Conservation (phyloP, 2,888 invertebrate genomes). For the Melinaea marsaeus region DNA sequence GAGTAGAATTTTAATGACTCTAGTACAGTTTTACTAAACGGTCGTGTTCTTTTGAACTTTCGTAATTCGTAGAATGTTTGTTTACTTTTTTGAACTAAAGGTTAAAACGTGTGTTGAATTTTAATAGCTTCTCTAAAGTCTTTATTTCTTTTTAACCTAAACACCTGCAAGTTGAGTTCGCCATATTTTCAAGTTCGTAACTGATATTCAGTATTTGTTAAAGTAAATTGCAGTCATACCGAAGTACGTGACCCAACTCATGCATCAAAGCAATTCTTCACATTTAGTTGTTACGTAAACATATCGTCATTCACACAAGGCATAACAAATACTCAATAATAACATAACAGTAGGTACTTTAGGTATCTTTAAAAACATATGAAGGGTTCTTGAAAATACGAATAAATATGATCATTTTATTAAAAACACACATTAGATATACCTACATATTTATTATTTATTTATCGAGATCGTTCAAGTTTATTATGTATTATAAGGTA, state of each 20-base stretch:
- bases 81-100: neutral
- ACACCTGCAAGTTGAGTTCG: conserved; percentile 7
- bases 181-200: conserved; percentile 20
- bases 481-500: neutral
- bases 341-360: too few relatives aligned
- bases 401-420: too few relatives aligned
- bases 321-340: conserved; percentile 8
- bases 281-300: conserved; percentile 26
- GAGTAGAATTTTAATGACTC: conserved; percentile 19
- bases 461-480: neutral
- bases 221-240: neutral
- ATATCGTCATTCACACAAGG: neutral
- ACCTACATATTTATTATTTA: too few relatives aligned
- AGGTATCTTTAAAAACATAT: too few relatives aligned
- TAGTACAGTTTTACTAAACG: conserved; percentile 14
- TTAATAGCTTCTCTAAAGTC: neutral
- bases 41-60: conserved; percentile 11
- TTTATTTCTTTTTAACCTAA: conserved; percentile 7
- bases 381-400: too few relatives aligned
- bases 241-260: conserved; percentile 55
- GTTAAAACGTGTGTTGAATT: conserved; percentile 1
- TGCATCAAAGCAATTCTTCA: conserved; percentile 35
- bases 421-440: too few relatives aligned
- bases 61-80: conserved; percentile 9
- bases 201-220: neutral